Conservation (phyloP, 2,888 invertebrate genomes). For the Pachymerium ferrugineum region DNA sequence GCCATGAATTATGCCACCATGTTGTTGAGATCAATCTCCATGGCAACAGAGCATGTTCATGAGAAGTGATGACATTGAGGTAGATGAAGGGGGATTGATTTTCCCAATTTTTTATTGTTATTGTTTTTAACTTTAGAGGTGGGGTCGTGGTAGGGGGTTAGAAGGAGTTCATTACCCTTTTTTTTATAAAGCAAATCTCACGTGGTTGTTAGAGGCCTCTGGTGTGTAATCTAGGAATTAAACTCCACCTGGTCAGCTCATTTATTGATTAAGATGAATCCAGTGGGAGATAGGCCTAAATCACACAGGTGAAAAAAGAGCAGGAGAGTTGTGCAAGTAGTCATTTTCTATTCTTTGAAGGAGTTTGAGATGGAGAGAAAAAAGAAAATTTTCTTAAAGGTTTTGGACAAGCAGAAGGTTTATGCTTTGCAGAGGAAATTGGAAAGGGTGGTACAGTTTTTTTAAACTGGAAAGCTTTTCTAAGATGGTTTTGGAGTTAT, state of each 20-base stretch:
- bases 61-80: background rate
- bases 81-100: background rate
- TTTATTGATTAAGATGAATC: slow-evolving; percentile 13
- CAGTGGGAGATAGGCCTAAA: background rate
- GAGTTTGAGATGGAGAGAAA: no score
- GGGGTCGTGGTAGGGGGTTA: no score
- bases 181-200: background rate
- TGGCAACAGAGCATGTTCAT: background rate
- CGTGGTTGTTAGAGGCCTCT: background rate
- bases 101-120: background rate
- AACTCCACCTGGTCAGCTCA: background rate
- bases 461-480: no score
- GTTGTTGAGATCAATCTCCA: background rate
- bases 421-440: no score
- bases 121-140: background rate
- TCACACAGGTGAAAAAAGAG: background rate
- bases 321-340: no score
- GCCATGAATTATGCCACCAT: background rate
- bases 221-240: background rate
- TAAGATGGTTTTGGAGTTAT: no score
- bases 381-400: background rate
- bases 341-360: background rate
- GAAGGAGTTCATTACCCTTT: no score
- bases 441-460: no score
- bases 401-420: no score